These are phyloP conservation scores for Stomatorhinus ivindoensis DNA, from an alignment of 2,113 vertebrate genomes.

Conservation along the genomic window DNA sequence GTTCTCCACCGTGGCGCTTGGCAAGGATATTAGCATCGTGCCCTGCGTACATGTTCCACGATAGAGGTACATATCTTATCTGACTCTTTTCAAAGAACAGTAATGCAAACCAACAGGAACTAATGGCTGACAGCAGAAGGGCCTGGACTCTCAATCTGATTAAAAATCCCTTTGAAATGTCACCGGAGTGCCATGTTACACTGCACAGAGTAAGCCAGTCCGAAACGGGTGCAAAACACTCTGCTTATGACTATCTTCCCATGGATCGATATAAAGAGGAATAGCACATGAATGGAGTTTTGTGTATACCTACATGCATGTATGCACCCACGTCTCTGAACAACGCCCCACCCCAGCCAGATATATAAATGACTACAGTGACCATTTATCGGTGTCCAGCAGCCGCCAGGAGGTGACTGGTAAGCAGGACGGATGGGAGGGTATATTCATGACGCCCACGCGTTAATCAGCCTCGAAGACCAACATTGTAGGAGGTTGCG, in stretches of 20 bases:
- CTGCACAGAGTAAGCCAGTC: background rate
- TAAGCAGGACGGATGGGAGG: background rate
- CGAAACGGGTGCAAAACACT: background rate
- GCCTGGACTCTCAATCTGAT: background rate
- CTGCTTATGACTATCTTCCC: background rate
- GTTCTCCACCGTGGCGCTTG: background rate
- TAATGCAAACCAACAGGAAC: background rate
- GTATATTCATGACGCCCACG: background rate
- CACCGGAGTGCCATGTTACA: background rate
- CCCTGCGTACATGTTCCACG: background rate
- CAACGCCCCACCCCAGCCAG: background rate
- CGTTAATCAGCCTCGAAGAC: background rate
- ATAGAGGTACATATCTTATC: background rate
- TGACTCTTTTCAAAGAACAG: background rate
- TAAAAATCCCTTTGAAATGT: background rate
- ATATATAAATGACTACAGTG: background rate
- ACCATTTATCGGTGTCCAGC: background rate
- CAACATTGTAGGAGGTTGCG: background rate
- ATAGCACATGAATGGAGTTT: background rate
- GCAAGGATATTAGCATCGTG: background rate
- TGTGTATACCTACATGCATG: background rate
- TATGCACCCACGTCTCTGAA: background rate
- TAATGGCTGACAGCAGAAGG: background rate
- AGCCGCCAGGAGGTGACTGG: background rate
- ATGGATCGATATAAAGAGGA: background rate